phyloP scores from a whole-genome alignment of 2,888 invertebrate species.

The Timandra comae region DNA sequence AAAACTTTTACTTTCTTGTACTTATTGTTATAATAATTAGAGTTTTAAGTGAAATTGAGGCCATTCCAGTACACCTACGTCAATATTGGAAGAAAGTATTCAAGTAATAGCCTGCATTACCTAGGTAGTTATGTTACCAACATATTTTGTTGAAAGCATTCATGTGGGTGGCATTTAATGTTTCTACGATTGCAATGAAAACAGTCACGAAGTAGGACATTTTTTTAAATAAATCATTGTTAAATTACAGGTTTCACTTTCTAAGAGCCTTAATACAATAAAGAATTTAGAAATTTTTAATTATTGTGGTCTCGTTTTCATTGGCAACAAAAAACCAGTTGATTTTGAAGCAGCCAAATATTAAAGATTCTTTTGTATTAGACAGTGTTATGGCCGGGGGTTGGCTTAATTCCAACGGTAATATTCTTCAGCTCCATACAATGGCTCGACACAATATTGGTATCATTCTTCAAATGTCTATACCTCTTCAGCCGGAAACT shows the following conservation, averaged over 20 bases:
- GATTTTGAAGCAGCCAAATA: conserved; percentile 17
- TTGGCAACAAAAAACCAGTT: conserved; percentile 28
- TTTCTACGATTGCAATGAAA: conserved; percentile 22
- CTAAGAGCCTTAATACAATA: conserved; percentile 4
- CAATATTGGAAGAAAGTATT: conserved; percentile 30
- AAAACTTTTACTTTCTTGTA: background rate
- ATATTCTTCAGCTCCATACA: conserved; percentile 12
- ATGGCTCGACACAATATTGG: conserved; percentile 15
- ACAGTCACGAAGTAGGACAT: conserved; percentile 19
- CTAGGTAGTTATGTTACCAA: conserved; percentile 10
- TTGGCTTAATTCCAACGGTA: conserved; percentile 33
- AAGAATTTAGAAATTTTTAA: conserved; percentile 3
- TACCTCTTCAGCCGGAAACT: conserved; percentile 8
- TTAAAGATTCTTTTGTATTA: conserved; percentile 29
- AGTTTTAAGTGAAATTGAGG: conserved; percentile 20
- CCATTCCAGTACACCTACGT: conserved; percentile 14
- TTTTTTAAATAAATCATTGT: conserved; percentile 24
- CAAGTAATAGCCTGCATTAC: conserved; percentile 24
- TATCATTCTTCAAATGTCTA: conserved; percentile 11
- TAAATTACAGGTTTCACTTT: conserved; percentile 16
- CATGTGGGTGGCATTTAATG: conserved; percentile 22
- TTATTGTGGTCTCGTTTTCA: conserved; percentile 4
- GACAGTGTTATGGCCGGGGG: conserved; percentile 22
- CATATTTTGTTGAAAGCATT: conserved; percentile 26
- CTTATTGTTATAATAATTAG: background rate